Percentiles rank a stretch among this genome's conserved stretches.
These are phyloP conservation scores for Drosophila seclusa DNA, from an alignment of 2,888 invertebrate species.

Conservation along the genomic window DNA sequence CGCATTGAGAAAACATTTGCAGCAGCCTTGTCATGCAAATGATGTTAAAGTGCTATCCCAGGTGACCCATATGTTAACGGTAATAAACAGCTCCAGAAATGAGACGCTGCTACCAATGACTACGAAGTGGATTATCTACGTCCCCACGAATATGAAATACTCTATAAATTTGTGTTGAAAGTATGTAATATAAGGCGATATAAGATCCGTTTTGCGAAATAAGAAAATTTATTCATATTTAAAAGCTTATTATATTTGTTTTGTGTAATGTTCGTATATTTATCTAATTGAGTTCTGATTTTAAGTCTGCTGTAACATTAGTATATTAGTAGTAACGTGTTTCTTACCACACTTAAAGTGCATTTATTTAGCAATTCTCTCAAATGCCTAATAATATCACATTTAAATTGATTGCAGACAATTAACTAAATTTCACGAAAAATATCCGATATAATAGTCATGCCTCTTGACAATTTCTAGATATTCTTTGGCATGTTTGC, in stretches of 20 bases:
- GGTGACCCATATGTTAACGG: constrained; percentile 74
- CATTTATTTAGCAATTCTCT: background rate
- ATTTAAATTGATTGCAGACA: background rate
- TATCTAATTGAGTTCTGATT: background rate
- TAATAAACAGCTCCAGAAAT: constrained; percentile 60
- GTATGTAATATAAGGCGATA: background rate
- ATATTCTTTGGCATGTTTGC: background rate
- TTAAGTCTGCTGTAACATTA: background rate
- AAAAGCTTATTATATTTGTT: background rate
- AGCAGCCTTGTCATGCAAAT: constrained; percentile 65
- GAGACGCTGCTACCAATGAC: background rate
- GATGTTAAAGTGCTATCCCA: constrained; percentile 67
- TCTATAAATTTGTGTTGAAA: background rate
- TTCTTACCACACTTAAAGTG: background rate
- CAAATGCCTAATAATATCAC: background rate
- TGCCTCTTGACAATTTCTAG: background rate
- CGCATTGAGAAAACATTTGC: constrained; percentile 64
- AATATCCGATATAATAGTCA: background rate
- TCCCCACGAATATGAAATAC: constrained; percentile 9
- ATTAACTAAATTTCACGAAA: background rate
- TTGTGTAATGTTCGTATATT: background rate
- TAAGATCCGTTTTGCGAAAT: background rate
- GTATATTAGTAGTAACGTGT: background rate
- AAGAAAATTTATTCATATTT: background rate
- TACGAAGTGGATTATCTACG: background rate